Percentiles rank a stretch among this genome's conserved stretches.
Conservation (phyloP, 2,797 vertebrate genomes). For the Scleropages formosus region DNA sequence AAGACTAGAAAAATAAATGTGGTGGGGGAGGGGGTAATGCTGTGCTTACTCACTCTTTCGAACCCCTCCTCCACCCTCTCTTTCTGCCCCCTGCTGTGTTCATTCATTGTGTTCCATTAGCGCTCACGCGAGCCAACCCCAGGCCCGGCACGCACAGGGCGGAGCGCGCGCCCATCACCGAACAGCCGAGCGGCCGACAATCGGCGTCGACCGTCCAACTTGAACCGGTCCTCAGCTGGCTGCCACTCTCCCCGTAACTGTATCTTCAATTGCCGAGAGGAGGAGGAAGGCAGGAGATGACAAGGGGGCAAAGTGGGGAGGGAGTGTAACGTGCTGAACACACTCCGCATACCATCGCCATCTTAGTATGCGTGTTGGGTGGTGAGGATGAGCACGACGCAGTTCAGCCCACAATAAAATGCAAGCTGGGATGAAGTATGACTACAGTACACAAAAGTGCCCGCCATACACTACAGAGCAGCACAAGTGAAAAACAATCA, state of each 20-base stretch:
- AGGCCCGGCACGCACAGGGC: slow-evolving; percentile 26
- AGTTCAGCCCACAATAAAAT: background rate
- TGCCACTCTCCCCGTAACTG: slow-evolving; percentile 21
- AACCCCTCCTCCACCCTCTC: slow-evolving; percentile 20
- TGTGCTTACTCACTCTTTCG: slow-evolving; percentile 56
- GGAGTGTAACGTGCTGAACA: slow-evolving; percentile 20
- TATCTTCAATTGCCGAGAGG: slow-evolving; percentile 47
- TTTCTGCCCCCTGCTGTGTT: slow-evolving; percentile 48
- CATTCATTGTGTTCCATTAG: slow-evolving; percentile 48
- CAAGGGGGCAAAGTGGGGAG: background rate
- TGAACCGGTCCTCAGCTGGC: slow-evolving; percentile 38
- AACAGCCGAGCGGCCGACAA: too few species aligned
- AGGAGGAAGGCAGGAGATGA: background rate
- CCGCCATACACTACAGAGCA: background rate
- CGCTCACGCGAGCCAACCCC: slow-evolving; percentile 48
- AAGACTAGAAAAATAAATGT: slow-evolving; percentile 34
- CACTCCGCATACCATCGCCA: background rate
- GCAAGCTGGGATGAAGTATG: background rate
- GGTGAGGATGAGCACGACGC: background rate
- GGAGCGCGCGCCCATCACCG: too few species aligned
- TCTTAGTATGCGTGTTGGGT: background rate
- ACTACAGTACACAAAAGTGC: background rate
- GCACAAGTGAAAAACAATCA: background rate
- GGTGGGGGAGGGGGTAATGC: slow-evolving; percentile 36
- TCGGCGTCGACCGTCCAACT: background rate